Percentiles rank a stretch among this genome's conserved stretches.
Conservation (phyloP, 2,888 invertebrate species). For the Ectemnius lituratus region DNA sequence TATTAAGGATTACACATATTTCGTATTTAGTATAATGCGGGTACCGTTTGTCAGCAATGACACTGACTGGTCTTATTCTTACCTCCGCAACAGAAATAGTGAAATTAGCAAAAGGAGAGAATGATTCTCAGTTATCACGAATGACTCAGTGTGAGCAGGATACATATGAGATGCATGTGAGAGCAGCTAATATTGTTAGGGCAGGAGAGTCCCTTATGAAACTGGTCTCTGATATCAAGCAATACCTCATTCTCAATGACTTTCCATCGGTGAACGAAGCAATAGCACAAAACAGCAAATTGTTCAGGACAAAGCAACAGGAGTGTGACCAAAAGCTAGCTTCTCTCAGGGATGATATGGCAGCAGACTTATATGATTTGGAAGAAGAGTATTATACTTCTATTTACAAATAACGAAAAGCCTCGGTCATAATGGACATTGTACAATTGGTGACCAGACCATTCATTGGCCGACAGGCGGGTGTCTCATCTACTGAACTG, state of each 20-base stretch:
- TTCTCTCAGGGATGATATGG: slow-evolving; percentile 95
- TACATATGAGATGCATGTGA: slow-evolving; percentile 97
- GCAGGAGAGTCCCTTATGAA: slow-evolving; percentile 98
- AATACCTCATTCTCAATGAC: slow-evolving; percentile 98
- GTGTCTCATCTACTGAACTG: slow-evolving; percentile 45
- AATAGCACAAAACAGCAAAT: slow-evolving; percentile 94
- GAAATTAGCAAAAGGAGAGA: slow-evolving; percentile 92
- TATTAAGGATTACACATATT: too few relatives aligned
- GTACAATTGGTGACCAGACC: slow-evolving; percentile 20
- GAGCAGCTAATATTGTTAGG: slow-evolving; percentile 96
- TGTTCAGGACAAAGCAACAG: slow-evolving; percentile 93
- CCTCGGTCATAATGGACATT: background rate
- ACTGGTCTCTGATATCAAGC: slow-evolving; percentile 97
- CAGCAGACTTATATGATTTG: slow-evolving; percentile 93
- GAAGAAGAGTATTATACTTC: slow-evolving; percentile 96
- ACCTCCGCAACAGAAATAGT: slow-evolving; percentile 86
- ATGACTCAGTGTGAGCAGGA: slow-evolving; percentile 97
- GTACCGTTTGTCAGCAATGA: too few relatives aligned
- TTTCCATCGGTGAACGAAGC: slow-evolving; percentile 99
- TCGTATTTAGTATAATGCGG: too few relatives aligned
- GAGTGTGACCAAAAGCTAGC: slow-evolving; percentile 96
- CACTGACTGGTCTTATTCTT: slow-evolving; percentile 16
- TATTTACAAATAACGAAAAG: slow-evolving; percentile 83
- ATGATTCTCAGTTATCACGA: slow-evolving; percentile 92
- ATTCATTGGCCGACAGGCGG: slow-evolving; percentile 33